These are phyloP conservation scores for Parnassius mnemosyne DNA, from an alignment of 2,888 invertebrate genomes.

Conservation along the genomic window DNA sequence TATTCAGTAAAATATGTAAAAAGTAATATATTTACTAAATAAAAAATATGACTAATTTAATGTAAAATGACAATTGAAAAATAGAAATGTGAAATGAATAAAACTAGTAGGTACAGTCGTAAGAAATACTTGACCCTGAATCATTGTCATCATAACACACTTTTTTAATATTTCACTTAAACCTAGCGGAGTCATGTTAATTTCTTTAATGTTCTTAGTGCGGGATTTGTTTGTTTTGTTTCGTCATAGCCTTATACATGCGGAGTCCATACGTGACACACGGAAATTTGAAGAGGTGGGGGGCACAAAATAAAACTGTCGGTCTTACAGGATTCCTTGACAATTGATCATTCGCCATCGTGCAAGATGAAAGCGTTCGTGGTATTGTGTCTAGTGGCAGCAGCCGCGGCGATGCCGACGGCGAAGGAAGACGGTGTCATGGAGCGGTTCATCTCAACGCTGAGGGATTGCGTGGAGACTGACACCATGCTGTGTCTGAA, in stretches of 20 bases:
- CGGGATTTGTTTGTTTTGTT: constrained; percentile 36
- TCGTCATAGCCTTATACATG: constrained; percentile 50
- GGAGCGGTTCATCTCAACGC: constrained; percentile 62
- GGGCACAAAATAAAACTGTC: constrained; percentile 70
- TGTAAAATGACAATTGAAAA: constrained; percentile 27
- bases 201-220: constrained; percentile 42
- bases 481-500: constrained; percentile 87
- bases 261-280: constrained; percentile 60
- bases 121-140: constrained; percentile 37
- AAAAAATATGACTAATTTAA: not conserved
- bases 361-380: constrained; percentile 66
- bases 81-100: constrained; percentile 31
- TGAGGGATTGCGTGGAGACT: constrained; percentile 86
- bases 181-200: constrained; percentile 58
- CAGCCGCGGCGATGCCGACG: constrained; percentile 62
- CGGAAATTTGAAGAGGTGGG: constrained; percentile 61
- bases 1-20: too few relatives aligned
- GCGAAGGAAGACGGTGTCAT: constrained; percentile 62
- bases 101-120: constrained; percentile 4
- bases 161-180: constrained; percentile 40
- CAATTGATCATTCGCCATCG: constrained; percentile 65
- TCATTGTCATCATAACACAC: constrained; percentile 44
- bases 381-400: constrained; percentile 56
- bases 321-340: constrained; percentile 56
- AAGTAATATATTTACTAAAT: too few relatives aligned